A percentile compares a stretch with the other conserved stretches of the same genome.
Conservation (phyloP, 2,888 invertebrate genomes). For the Harpalus rubripes region DNA sequence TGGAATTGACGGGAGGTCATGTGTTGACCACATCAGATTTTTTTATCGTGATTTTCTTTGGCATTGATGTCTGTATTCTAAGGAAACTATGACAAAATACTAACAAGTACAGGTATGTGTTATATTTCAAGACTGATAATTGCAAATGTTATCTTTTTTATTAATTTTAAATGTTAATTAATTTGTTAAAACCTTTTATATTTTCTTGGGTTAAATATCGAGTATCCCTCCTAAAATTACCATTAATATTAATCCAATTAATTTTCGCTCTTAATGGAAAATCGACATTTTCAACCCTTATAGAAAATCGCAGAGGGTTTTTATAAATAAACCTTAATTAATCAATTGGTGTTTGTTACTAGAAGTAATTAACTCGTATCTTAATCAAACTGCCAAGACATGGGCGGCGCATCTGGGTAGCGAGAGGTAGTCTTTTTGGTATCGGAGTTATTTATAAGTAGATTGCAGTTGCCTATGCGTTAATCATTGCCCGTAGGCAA, state of each 20-base stretch:
- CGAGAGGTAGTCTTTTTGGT: constrained; percentile 69
- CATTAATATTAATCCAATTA: constrained; percentile 66
- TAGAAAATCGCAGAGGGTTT: constrained; percentile 57
- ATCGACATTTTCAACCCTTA: constrained; percentile 13
- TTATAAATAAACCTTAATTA: constrained; percentile 71
- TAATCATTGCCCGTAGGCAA: constrained; percentile 69
- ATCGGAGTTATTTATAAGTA: constrained; percentile 71
- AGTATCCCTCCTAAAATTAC: constrained; percentile 42
- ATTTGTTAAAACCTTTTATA: background rate
- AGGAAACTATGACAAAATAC: no score
- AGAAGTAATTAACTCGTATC: constrained; percentile 63
- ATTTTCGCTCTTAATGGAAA: constrained; percentile 37
- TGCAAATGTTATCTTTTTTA: no score
- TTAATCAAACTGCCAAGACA: constrained; percentile 64
- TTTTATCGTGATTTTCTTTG: no score
- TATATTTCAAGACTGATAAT: no score
- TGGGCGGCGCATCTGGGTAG: constrained; percentile 27
- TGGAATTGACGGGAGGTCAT: no score
- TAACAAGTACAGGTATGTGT: no score
- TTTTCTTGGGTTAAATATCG: constrained; percentile 38
- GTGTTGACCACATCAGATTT: no score
- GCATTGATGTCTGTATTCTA: no score
- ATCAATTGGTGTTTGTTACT: constrained; percentile 69
- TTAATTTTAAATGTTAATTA: background rate
- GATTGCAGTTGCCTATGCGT: constrained; percentile 70